Evolutionary conservation across 2,113 vertebrate species (phyloP).

Genomic region (Geococcyx californianus): DNA sequence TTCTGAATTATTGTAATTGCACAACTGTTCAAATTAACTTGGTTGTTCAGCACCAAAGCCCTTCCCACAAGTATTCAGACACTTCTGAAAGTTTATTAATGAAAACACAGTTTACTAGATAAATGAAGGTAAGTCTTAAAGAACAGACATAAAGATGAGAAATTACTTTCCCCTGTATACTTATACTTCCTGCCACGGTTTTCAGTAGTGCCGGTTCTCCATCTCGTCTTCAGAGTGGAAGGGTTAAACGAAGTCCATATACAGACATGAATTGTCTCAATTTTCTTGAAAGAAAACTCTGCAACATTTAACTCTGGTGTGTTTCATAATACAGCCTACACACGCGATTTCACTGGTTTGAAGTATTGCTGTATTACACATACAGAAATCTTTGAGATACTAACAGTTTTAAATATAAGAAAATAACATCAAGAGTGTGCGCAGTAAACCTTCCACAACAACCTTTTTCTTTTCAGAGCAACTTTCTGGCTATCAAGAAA

Average conservation of each 20-base stretch:
- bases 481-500: neutral
- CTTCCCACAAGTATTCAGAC: neutral
- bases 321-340: neutral
- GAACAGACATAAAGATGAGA: neutral
- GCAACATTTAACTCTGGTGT: neutral
- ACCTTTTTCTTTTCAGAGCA: neutral
- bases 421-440: neutral
- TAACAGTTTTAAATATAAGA: neutral
- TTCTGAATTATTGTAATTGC: neutral
- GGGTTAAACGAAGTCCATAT: neutral
- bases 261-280: neutral
- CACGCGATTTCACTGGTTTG: neutral
- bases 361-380: neutral
- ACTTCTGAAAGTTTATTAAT: neutral
- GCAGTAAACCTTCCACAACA: neutral
- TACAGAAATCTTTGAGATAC: neutral
- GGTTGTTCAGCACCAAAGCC: neutral
- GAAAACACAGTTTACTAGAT: neutral
- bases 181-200: neutral
- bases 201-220: neutral
- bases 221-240: neutral
- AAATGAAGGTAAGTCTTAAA: neutral
- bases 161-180: neutral
- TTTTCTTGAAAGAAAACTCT: neutral
- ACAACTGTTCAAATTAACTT: neutral